A percentile compares a stretch with the other conserved stretches of the same genome.
These are phyloP conservation scores for Arremon brunneinucha DNA, from an alignment of 2,797 vertebrate species.

Conservation along the genomic window DNA sequence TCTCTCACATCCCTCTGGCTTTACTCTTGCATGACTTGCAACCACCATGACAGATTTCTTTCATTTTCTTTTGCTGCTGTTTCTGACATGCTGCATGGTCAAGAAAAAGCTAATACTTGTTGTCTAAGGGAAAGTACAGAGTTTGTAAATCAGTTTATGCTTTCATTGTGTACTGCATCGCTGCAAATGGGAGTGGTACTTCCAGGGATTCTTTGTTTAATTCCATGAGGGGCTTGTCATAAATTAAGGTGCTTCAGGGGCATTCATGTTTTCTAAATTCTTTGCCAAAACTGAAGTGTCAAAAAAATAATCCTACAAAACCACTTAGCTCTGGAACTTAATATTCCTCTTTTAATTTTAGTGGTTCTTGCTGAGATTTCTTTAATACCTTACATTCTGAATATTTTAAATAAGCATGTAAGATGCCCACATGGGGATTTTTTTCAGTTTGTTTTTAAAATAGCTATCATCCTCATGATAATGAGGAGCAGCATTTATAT, in stretches of 20 bases:
- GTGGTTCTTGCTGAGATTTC: slow-evolving; percentile 35
- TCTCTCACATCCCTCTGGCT: neutral
- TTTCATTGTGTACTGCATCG: slow-evolving; percentile 15
- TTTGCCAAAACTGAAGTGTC: neutral
- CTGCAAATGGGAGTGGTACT: neutral
- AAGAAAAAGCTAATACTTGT: neutral
- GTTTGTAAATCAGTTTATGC: slow-evolving; percentile 33
- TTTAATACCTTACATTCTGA: slow-evolving; percentile 49
- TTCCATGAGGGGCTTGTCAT: slow-evolving; percentile 22
- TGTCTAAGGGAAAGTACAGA: slow-evolving; percentile 15
- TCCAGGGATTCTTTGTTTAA: slow-evolving; percentile 28
- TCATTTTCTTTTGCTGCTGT: neutral
- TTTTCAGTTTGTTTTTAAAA: slow-evolving; percentile 35
- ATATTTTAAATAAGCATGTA: slow-evolving; percentile 35
- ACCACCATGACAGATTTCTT: slow-evolving; percentile 3
- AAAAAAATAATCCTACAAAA: neutral
- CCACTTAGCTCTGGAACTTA: neutral
- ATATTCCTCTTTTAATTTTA: slow-evolving; percentile 23
- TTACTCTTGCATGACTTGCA: slow-evolving; percentile 1
- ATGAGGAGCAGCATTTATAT: slow-evolving; percentile 39
- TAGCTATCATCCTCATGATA: slow-evolving; percentile 33
- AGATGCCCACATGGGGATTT: neutral
- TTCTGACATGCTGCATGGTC: slow-evolving; percentile 1
- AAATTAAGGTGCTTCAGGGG: slow-evolving; percentile 24
- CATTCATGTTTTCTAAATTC: slow-evolving; percentile 42